These are phyloP conservation scores for Elysia crispata DNA, from an alignment of 2,888 invertebrate genomes.

Conservation along the genomic window DNA sequence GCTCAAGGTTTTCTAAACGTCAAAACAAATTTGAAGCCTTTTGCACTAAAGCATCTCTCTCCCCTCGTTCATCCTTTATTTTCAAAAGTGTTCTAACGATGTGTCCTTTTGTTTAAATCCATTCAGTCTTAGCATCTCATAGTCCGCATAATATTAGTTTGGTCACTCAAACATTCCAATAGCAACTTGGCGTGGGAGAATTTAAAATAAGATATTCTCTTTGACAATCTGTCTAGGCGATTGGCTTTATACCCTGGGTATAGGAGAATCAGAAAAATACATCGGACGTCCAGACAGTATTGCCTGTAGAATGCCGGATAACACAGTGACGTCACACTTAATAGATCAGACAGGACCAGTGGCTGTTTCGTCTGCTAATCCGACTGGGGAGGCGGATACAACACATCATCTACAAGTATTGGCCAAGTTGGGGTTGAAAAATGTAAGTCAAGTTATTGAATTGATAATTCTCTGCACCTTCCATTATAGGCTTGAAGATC, in stretches of 20 bases:
- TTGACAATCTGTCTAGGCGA: conserved; percentile 52
- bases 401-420: conserved; percentile 65
- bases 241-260: conserved; percentile 59
- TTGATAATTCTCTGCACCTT: background rate
- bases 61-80: no score
- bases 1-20: no score
- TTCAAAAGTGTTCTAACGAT: no score
- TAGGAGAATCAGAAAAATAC: conserved; percentile 59
- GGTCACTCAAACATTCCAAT: no score
- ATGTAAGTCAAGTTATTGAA: conserved; percentile 59
- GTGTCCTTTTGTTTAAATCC: no score
- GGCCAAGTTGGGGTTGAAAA: conserved; percentile 61
- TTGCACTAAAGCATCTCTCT: no score
- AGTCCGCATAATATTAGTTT: no score
- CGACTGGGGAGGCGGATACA: conserved; percentile 66
- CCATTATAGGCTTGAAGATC: background rate
- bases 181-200: no score
- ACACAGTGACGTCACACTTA: conserved; percentile 59
- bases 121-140: no score
- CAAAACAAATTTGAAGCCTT: no score
- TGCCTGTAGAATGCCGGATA: conserved; percentile 65
- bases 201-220: no score
- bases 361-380: conserved; percentile 64
- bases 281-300: conserved; percentile 65
- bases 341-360: conserved; percentile 66